Base-by-base conservation (phyloP, 2,113 vertebrate species). In the Murina feae region DNA sequence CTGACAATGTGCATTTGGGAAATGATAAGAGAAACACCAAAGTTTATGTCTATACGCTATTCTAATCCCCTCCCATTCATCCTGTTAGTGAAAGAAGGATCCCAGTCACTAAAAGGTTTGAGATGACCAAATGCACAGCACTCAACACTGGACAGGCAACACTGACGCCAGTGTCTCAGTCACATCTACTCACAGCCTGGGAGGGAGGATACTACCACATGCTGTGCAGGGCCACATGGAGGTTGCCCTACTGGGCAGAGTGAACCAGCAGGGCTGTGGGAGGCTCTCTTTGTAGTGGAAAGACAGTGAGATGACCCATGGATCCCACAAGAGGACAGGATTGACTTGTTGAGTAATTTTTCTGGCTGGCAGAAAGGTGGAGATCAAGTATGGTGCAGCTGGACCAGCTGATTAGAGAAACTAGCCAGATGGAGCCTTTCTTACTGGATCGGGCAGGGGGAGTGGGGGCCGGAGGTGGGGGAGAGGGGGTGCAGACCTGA, bases 231-330 rank as follows among this genome's bases (percentile, higher is more conserved):
- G 21, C 4, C 47, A 17, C 23, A 18, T 1, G 3, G 20, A n/a
- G 44, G 25, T 3, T 0, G 3, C 21, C 23, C 2, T 35, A 4
- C 0, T 13, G 1, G 17, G 4, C 30, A 71, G n/a, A 30, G 44
- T 1, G 42, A 65, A 35, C 37, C 35, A 81, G 32, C 49, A 20
- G 3, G 35, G 1, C 44, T 65, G 3, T 63, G 10, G 25, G 53
- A 72, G 74, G 25, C 8, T n/a, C n/a, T 37, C 16, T 89, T 78
- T 42, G 7, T 42, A 16, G 44, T 51, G 53, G 78, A 14, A 17
- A 93, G 25, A 66, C 5, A 0, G 2, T 10, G 13, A 25, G 23
- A 11, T 47, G 53, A 30, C 17, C 4, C 0, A 5, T 39, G 35
- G 10, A 39, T 51, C 42, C 74, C 39, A 21, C 0, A 5, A 20